These are phyloP conservation scores for Dynastes tityus DNA, from an alignment of 2,888 invertebrate genomes.

Conservation along the genomic window DNA sequence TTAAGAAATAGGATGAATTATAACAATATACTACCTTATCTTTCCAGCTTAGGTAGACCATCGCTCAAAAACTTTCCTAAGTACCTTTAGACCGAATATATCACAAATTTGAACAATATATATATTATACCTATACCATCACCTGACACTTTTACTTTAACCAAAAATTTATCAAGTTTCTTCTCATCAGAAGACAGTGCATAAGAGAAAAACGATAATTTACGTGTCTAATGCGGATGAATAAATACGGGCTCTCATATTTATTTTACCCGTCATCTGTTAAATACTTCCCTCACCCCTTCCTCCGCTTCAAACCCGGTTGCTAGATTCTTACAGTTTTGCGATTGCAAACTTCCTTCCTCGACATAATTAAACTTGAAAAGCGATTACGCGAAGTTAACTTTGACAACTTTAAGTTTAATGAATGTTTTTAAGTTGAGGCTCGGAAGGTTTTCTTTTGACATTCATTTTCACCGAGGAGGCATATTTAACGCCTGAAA, in stretches of 20 bases:
- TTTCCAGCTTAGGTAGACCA: no score
- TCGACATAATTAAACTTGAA: slow-evolving; percentile 63
- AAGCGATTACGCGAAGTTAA: slow-evolving; percentile 63
- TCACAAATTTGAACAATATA: no score
- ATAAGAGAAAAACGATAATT: slow-evolving; percentile 45
- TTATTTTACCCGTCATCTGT: slow-evolving; percentile 24
- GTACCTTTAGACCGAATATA: not conserved
- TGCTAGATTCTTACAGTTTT: slow-evolving; percentile 54
- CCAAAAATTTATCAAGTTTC: not conserved
- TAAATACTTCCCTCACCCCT: not conserved
- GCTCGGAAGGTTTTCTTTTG: slow-evolving; percentile 5
- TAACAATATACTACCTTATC: no score
- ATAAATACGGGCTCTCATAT: slow-evolving; percentile 8
- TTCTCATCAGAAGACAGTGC: not conserved
- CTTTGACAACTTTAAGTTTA: slow-evolving; percentile 58
- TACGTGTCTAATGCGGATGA: slow-evolving; percentile 12
- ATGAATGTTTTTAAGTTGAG: slow-evolving; percentile 53
- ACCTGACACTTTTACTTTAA: not conserved
- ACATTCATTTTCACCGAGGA: slow-evolving; percentile 20
- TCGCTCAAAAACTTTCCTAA: not conserved
- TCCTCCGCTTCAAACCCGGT: slow-evolving; percentile 8
- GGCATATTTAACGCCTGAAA: slow-evolving; percentile 12
- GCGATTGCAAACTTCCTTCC: slow-evolving; percentile 58
- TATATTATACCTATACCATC: not conserved
- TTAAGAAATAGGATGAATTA: not conserved